Evolutionary conservation across 1,140 invertebrate species (phyloP).

Genomic region (Lamellibrachia luymesi): DNA sequence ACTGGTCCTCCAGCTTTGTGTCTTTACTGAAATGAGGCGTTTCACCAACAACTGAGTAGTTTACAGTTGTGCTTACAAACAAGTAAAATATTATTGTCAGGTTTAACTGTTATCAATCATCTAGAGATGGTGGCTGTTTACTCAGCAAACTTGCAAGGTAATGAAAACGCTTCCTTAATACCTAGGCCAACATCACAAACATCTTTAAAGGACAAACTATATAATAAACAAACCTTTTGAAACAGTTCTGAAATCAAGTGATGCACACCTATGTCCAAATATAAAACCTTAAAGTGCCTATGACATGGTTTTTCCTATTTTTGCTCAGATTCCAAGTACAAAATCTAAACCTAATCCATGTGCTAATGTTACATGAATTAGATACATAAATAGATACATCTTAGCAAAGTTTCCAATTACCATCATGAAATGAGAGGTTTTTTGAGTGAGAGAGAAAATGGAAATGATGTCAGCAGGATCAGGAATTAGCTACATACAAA

Average conservation of each 20-base stretch:
- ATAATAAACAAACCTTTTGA: background rate
- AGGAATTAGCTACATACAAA: too few relatives aligned
- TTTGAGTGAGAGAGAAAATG: too few relatives aligned
- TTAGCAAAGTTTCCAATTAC: too few relatives aligned
- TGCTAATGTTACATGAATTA: too few relatives aligned
- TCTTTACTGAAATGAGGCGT: slow-evolving; percentile 28
- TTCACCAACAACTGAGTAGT: background rate
- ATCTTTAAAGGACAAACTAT: background rate
- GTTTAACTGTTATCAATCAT: background rate
- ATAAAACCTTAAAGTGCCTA: background rate
- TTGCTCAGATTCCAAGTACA: too few relatives aligned
- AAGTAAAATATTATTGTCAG: background rate
- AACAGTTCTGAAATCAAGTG: background rate
- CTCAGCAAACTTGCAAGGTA: background rate
- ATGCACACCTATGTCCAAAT: background rate
- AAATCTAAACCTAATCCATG: too few relatives aligned
- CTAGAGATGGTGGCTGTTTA: background rate
- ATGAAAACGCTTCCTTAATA: too few relatives aligned
- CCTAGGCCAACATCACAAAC: background rate
- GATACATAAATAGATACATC: too few relatives aligned
- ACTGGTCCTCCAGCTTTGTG: slow-evolving; percentile 26
- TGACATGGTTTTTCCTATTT: too few relatives aligned
- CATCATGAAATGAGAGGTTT: too few relatives aligned
- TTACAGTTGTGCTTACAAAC: background rate
- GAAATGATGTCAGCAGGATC: too few relatives aligned